Conservation (phyloP, 1,140 invertebrate species). For the Agraylea sexmaculata region DNA sequence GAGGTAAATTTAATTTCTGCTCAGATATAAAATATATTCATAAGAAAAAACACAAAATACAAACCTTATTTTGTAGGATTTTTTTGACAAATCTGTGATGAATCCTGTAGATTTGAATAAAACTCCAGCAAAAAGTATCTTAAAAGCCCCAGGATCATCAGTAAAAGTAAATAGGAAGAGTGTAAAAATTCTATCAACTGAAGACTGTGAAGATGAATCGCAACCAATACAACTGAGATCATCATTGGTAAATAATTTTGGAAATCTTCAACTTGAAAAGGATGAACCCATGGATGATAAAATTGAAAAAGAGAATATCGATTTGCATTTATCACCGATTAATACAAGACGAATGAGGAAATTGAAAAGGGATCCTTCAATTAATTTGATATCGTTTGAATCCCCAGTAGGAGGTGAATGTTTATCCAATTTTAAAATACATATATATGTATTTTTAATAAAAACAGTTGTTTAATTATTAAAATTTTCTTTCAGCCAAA, state of each 20-base stretch:
- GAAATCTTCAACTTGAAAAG: not conserved
- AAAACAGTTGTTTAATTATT: too few species aligned
- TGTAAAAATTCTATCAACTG: constrained; percentile 12
- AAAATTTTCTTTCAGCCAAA: too few species aligned
- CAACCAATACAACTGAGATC: not conserved
- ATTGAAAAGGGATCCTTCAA: not conserved
- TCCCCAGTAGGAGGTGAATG: too few species aligned
- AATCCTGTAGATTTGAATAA: constrained; percentile 18
- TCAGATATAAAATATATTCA: not conserved
- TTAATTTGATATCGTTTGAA: constrained; percentile 7
- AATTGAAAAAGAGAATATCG: not conserved
- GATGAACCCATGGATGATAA: not conserved
- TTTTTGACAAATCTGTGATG: not conserved
- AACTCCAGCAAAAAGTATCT: constrained; percentile 20
- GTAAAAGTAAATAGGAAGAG: constrained; percentile 13
- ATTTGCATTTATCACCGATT: not conserved
- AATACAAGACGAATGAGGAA: not conserved
- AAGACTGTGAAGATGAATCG: constrained; percentile 2
- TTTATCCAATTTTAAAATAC: too few species aligned
- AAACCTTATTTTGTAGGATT: constrained; percentile 6
- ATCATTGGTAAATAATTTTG: not conserved
- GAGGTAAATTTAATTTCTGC: not conserved
- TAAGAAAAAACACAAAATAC: constrained; percentile 4
- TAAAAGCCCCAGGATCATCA: constrained; percentile 14
- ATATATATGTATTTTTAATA: too few species aligned